Base-by-base conservation (phyloP, 1,140 invertebrate species). In the Helicoverpa armigera region DNA sequence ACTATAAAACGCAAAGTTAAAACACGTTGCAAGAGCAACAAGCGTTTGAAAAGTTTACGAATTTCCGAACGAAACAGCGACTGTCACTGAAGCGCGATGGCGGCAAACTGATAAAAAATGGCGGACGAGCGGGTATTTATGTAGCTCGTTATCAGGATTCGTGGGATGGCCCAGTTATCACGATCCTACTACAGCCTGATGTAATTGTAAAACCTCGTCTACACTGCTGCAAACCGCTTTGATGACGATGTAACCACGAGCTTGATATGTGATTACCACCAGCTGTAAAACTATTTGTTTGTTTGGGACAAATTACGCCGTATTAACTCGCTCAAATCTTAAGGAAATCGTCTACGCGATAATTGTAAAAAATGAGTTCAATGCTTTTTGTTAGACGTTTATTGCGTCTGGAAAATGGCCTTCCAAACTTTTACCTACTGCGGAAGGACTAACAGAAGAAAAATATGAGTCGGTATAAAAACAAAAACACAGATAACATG, bases 101-200 rank as follows among this genome's bases (percentile, higher is more conserved):
- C 85, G 87, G 86, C 82, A 83, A 87, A 93, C 92, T 93, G 91
- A 87, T 88, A 84, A 88, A 54, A 82, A 54, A 81, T 67, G 72
- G 76, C 63, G 11, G 77, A 35, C 58, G 70, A 23, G 63, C 78
- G 63, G 16, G 82, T 91, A 91, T 94, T 87, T 93, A 94, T 88
- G 83, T 73, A 23, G 35, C 23, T 29, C 75, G 76, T 92, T 94
- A 94, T 93, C 92, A 92, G 82, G 83, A 89, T 87, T 87, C 78
- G 85, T 78, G 69, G 74, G 85, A 87, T 86, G 84, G 78, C 76
- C 77, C 83, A 88, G 78, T 90, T 90, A 91, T 92, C 89, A 87
- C 70, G 80, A 83, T 83, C 74, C 75, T 80, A 77, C 67, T 80
- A 74, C 43, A 65, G 23, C 43, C 72, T 84, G 82, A 84, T 83